phyloP scores from a whole-genome alignment of 2,113 vertebrate species.

The Catharus bicknelli region DNA sequence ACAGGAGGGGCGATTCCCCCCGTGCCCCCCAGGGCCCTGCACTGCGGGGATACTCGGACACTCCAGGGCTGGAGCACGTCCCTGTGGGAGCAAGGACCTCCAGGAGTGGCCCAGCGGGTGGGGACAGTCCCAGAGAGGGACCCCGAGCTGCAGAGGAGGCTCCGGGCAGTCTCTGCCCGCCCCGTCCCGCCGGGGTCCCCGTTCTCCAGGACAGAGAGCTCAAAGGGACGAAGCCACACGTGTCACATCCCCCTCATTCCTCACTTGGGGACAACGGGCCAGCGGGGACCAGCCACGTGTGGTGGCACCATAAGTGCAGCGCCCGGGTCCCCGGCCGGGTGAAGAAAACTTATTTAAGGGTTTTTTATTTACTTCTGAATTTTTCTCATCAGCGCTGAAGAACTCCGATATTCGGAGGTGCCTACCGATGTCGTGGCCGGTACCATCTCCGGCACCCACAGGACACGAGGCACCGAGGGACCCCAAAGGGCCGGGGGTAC shows the following conservation, averaged over 20 bases:
- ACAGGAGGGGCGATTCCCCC: neutral
- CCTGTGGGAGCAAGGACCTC: neutral
- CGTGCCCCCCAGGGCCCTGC: neutral
- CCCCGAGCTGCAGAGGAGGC: neutral
- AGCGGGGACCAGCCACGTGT: neutral
- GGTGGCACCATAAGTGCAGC: neutral
- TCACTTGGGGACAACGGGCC: neutral
- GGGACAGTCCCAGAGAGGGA: neutral
- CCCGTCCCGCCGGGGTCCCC: no score
- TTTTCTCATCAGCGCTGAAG: neutral
- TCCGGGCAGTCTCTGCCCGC: neutral
- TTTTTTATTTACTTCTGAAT: neutral
- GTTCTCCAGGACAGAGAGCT: neutral
- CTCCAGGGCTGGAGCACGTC: neutral
- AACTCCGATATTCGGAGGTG: neutral
- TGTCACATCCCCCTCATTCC: neutral
- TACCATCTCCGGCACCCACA: neutral
- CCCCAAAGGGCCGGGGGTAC: rapidly evolving
- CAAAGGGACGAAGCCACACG: neutral
- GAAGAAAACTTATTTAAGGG: neutral
- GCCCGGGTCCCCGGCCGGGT: neutral
- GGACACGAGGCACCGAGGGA: neutral
- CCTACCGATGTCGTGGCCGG: neutral
- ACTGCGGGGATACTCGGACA: rapidly evolving
- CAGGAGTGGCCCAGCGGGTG: neutral